phyloP scores from a whole-genome alignment of 2,797 vertebrate species.

The Syndactyla subalaris region DNA sequence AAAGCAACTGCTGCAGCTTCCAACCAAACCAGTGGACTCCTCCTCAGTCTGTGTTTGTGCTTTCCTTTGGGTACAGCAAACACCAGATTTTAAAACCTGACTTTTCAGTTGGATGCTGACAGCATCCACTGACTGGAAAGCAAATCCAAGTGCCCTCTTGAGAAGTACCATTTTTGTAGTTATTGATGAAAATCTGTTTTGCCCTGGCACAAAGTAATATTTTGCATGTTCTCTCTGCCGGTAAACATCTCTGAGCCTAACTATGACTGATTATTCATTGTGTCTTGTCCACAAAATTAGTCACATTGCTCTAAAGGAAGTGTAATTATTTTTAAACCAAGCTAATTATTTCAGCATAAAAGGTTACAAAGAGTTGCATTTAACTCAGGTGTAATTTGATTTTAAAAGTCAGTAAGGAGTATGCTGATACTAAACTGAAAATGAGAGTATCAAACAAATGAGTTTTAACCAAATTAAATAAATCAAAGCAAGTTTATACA shows the following conservation, averaged over 20 bases:
- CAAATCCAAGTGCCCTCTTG: background rate
- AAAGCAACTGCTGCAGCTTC: background rate
- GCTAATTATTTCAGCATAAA: background rate
- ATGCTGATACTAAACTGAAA: background rate
- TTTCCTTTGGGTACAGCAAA: background rate
- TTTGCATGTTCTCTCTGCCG: background rate
- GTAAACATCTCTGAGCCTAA: background rate
- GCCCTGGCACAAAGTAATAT: background rate
- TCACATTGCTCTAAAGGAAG: background rate
- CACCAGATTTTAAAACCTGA: background rate
- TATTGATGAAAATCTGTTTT: slow-evolving; percentile 2
- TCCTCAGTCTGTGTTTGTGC: background rate
- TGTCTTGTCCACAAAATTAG: background rate
- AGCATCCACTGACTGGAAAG: background rate
- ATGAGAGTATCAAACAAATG: background rate
- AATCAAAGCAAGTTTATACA: background rate
- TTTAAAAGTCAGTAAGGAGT: background rate
- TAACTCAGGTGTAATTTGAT: background rate
- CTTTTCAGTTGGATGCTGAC: background rate
- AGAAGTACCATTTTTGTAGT: background rate
- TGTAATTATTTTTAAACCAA: background rate
- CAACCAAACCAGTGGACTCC: background rate
- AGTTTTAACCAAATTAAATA: background rate
- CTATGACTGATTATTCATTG: background rate
- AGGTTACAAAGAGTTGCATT: background rate